Evolutionary conservation across 64 coral and sea anemone species (phyloP).

Genomic region (Montipora cactus): DNA sequence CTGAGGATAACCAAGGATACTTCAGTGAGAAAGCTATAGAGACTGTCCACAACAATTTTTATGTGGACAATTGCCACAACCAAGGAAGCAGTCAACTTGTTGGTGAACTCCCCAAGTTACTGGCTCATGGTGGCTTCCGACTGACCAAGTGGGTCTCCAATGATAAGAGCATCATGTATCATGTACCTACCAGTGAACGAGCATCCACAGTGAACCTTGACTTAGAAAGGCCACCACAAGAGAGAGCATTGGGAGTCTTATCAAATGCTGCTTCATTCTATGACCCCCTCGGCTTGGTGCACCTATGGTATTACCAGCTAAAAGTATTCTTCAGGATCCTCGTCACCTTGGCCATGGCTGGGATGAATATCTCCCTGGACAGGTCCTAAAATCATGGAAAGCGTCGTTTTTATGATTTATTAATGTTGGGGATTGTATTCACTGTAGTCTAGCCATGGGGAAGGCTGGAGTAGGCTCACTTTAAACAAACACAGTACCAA

Average conservation of each 20-base stretch:
- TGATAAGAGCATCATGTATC: background rate
- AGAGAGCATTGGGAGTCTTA: slow-evolving; percentile 30
- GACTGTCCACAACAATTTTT: background rate
- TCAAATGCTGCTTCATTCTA: slow-evolving; percentile 60
- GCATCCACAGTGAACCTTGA: background rate
- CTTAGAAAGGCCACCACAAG: slow-evolving; percentile 8
- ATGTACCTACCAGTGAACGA: background rate
- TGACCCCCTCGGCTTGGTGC: slow-evolving; percentile 53
- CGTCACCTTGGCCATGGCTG: background rate
- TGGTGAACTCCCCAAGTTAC: too few species aligned
- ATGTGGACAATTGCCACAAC: background rate
- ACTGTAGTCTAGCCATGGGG: slow-evolving; percentile 32
- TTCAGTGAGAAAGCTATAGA: too few species aligned
- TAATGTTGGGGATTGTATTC: background rate
- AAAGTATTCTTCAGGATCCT: slow-evolving; percentile 22
- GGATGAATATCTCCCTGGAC: background rate
- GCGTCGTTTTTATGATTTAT: slow-evolving; percentile 43
- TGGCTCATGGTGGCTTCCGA: too few species aligned
- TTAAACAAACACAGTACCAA: slow-evolving; percentile 38
- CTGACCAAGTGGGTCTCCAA: background rate
- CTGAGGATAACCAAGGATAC: too few species aligned
- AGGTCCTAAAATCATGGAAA: slow-evolving; percentile 7
- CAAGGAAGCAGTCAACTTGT: background rate
- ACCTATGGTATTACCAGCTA: background rate
- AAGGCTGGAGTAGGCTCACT: slow-evolving; percentile 56